Evolutionary conservation across 2,888 invertebrate genomes (phyloP), one percentile per base, ranked within the genome.

Genomic region (Dilophus febrilis): DNA sequence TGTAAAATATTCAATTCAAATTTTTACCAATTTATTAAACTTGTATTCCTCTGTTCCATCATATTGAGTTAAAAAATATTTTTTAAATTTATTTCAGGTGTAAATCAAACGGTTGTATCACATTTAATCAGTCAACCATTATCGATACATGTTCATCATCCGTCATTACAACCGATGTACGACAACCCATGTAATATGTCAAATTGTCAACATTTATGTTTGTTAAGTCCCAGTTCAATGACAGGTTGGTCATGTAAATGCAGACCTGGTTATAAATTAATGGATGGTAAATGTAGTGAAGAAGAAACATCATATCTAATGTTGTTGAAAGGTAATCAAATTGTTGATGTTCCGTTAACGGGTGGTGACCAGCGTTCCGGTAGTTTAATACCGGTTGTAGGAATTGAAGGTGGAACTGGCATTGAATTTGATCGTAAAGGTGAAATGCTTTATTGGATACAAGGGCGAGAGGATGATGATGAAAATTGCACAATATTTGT

Each of bases 81-180:
- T n/a, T n/a, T n/a, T n/a, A n/a, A n/a, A n/a, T n/a, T n/a, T n/a
- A n/a, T n/a, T n/a, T n/a, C n/a, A n/a, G n/a, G n/a, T n/a, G 70
- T 74, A 19, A 91, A 92, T 57, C 90, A 92, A 58, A 87, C 87
- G 0, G 90, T 95, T 2, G 86, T 94, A 0, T 90, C 88, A 0
- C 92, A 94, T 58, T 66, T 92, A 41, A 91, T 95, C 47, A 87
- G 88, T 3, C 91, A 94, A 61, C 95, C 95, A 0, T 67, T 95
- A 4, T 92, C 92, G 8, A 87, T 98, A 45, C 90, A 90, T 53
- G 91, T 94, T 0, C 87, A 91, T 50, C 97, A 97, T 61, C 87
- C 91, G 1, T 85, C 90, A 0, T 65, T 95, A 37, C 98, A 98
- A 59, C 94, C 94, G 0, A 64, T 71, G 44, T 68, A 74, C 13